A percentile compares a stretch with the other conserved stretches of the same genome.
Evolutionary conservation across 1,140 invertebrate species (phyloP).

Genomic region (Andrena cerasifolii): DNA sequence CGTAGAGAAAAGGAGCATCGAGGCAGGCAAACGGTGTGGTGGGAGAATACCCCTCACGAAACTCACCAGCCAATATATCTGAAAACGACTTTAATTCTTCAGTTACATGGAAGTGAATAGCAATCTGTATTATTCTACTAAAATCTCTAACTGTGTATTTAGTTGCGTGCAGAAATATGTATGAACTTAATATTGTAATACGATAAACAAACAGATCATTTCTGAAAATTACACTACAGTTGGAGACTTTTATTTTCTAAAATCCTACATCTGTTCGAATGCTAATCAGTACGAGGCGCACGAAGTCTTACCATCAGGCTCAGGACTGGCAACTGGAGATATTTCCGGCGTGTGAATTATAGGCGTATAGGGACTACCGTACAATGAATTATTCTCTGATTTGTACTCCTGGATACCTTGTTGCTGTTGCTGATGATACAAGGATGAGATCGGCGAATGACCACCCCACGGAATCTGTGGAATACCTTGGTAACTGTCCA

Average conservation of each 20-base stretch:
- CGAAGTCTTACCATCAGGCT: slow-evolving; percentile 78
- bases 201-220: not conserved
- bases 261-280: not conserved
- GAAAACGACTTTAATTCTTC: no score
- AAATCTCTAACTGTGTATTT: no score
- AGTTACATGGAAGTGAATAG: no score
- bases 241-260: slow-evolving; percentile 1
- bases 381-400: slow-evolving; percentile 81
- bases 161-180: no score
- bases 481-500: slow-evolving; percentile 81
- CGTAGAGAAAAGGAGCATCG: no score
- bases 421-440: slow-evolving; percentile 79
- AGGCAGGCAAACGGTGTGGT: no score
- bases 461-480: slow-evolving; percentile 80
- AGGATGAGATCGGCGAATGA: slow-evolving; percentile 80
- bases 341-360: slow-evolving; percentile 81
- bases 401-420: slow-evolving; percentile 80
- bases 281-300: slow-evolving; percentile 25
- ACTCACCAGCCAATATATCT: no score
- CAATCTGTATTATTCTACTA: no score
- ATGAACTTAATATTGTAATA: no score
- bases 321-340: slow-evolving; percentile 80
- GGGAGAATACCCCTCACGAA: no score
- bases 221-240: not conserved
- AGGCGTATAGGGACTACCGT: slow-evolving; percentile 81